phyloP scores from a whole-genome alignment of 2,888 invertebrate species.

The Zeuzera pyrina region DNA sequence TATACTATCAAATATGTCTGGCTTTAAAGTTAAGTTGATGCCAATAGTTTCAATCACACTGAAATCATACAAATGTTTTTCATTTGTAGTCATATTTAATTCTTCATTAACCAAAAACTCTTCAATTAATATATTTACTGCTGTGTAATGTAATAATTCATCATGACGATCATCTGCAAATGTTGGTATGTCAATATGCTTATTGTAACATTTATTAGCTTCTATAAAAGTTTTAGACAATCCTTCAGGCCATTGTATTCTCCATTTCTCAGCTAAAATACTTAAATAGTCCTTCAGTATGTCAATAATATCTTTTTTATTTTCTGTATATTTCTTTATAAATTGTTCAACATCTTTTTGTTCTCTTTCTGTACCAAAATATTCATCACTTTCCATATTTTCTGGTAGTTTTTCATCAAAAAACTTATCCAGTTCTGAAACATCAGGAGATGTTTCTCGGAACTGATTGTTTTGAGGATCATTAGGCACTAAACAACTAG shows the following conservation, averaged over 20 bases:
- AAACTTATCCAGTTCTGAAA: constrained; percentile 75
- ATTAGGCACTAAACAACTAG: constrained; percentile 69
- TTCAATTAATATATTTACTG: constrained; percentile 51
- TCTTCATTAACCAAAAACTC: constrained; percentile 55
- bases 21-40: constrained; percentile 43
- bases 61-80: constrained; percentile 34
- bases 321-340: constrained; percentile 72
- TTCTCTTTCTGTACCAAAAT: constrained; percentile 79
- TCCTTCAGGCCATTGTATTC: constrained; percentile 76
- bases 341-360: constrained; percentile 76
- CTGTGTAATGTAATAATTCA: constrained; percentile 42
- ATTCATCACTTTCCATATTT: constrained; percentile 39
- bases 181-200: constrained; percentile 54
- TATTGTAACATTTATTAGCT: constrained; percentile 71
- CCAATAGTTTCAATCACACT: constrained; percentile 51
- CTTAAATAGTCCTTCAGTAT: constrained; percentile 75
- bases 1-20: constrained; percentile 41
- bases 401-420: constrained; percentile 59
- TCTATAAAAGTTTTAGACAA: constrained; percentile 73
- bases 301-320: constrained; percentile 70
- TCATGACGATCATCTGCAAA: constrained; percentile 43
- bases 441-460: constrained; percentile 74
- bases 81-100: constrained; percentile 28
- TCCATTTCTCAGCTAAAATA: constrained; percentile 75
- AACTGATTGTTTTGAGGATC: constrained; percentile 43